Base-by-base conservation (phyloP, 2,113 vertebrate species). In the Bufo bufo region DNA sequence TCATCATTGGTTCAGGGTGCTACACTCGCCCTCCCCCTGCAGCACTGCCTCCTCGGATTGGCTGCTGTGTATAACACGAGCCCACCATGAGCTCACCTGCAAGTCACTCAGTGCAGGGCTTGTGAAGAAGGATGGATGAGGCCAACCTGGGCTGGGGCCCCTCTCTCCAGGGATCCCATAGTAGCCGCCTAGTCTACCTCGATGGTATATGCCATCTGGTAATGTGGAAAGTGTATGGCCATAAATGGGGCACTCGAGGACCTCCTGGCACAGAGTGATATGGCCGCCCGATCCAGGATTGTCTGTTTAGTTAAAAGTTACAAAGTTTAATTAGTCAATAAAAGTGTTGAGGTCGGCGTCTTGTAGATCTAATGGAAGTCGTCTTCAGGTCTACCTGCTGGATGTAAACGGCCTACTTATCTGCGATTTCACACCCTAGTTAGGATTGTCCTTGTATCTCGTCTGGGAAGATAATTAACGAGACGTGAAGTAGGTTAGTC, bases 401-500 rank as follows among this genome's bases (percentile, higher is more conserved):
- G 71, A 45, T 17, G 43, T 47, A 19, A 17, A 74, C 11, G 49
- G 5, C 49, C 49, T 52, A 77, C 19, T 52, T 77, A 11, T 52
- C 75, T 52, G 9, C 9, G 75, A 52, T 23, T 61, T 43, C 23
- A 43, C 78, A 81, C 78, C 17, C 33, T 63, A 13, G 33, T 33
- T 45, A 47, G 58, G 11, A 59, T 33, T 7, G 54, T 59, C 52
- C 52, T 80, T 80, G 54, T 80, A 80, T 58, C 52, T n/a, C 14
- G 45, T 80, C 17, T 58, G 6, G 43, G 19, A 7, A 52, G 33
- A 82, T 82, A 82, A 59, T 82, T 65, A 82, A 50, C 49, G 43
- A 45, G 19, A 66, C 9, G 43, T 10, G 43, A 82, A 82, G 56
- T 82, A 82, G 79, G 79, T 82, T 82, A 82, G 23, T 61, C 16